These are phyloP conservation scores for Perdita meconis DNA, from an alignment of 2,888 invertebrate genomes.

Conservation along the genomic window DNA sequence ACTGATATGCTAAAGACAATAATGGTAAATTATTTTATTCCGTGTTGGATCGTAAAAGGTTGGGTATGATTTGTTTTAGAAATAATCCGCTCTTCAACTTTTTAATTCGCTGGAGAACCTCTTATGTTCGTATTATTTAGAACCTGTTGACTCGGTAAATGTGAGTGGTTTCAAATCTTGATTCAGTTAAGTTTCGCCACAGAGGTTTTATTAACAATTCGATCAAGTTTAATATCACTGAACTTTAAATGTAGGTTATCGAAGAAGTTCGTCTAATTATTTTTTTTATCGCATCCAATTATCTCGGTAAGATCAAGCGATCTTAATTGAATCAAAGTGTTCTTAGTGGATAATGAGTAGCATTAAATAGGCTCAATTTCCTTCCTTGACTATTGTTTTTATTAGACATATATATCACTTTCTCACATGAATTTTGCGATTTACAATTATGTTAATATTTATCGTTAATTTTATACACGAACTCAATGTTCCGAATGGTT, in stretches of 20 bases:
- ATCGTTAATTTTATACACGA: constrained; percentile 33
- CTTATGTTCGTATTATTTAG: neutral
- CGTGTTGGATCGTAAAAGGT: neutral
- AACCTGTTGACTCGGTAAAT: neutral
- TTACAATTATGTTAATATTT: constrained; percentile 36
- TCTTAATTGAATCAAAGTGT: neutral
- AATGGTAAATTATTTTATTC: neutral
- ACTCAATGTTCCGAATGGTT: constrained; percentile 12
- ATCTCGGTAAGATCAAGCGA: neutral
- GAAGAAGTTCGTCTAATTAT: too few relatives aligned
- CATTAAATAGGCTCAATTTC: neutral
- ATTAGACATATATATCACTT: constrained; percentile 54
- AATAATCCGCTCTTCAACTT: constrained; percentile 15
- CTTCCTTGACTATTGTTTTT: constrained; percentile 38
- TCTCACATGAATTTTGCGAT: constrained; percentile 41
- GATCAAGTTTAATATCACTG: neutral
- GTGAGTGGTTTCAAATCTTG: neutral
- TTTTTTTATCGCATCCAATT: too few relatives aligned
- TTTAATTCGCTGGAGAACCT: neutral
- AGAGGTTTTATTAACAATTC: neutral
- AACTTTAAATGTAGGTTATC: too few relatives aligned
- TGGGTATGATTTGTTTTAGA: neutral
- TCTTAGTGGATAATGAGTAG: neutral
- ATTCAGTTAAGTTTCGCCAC: neutral
- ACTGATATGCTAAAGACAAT: neutral